Evolutionary conservation across 2,888 invertebrate genomes (phyloP).

Genomic region (Ectemnius cavifrons): DNA sequence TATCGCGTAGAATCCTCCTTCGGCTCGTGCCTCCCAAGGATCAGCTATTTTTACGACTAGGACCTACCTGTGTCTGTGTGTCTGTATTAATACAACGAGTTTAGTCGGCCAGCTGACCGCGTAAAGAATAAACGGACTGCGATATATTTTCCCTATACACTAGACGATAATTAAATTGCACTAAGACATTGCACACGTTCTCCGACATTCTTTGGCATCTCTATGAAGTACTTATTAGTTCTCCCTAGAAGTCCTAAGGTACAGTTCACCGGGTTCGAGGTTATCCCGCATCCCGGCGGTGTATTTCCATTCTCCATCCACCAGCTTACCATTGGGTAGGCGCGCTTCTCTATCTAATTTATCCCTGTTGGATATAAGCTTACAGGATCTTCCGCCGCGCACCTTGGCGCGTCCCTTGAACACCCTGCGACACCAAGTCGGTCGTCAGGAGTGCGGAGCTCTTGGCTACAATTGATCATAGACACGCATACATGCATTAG

Average conservation of each 20-base stretch:
- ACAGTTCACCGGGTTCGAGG: constrained; percentile 28
- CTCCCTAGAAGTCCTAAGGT: constrained; percentile 32
- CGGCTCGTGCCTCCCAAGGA: constrained; percentile 8
- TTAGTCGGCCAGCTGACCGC: constrained; percentile 31
- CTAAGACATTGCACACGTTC: constrained; percentile 71
- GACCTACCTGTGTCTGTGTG: constrained; percentile 33
- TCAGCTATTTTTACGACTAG: constrained; percentile 23
- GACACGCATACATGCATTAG: constrained; percentile 49
- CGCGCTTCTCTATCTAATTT: constrained; percentile 17
- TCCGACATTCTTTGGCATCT: constrained; percentile 71
- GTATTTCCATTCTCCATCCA: constrained; percentile 28
- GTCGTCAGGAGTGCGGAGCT: too few species aligned
- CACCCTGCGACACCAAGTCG: constrained; percentile 5
- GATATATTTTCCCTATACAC: constrained; percentile 36
- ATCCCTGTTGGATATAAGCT: constrained; percentile 12
- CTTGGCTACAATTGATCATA: constrained; percentile 27
- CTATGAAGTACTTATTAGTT: constrained; percentile 56
- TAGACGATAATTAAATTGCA: constrained; percentile 67
- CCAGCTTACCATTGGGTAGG: constrained; percentile 27
- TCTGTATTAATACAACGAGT: constrained; percentile 12
- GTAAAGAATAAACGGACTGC: constrained; percentile 27
- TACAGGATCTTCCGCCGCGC: constrained; percentile 8
- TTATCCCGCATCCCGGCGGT: constrained; percentile 25
- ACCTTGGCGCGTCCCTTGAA: constrained; percentile 11
- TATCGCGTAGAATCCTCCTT: neutral